phyloP scores from a whole-genome alignment of 2,888 invertebrate species.

The Trichogramma evanescens region DNA sequence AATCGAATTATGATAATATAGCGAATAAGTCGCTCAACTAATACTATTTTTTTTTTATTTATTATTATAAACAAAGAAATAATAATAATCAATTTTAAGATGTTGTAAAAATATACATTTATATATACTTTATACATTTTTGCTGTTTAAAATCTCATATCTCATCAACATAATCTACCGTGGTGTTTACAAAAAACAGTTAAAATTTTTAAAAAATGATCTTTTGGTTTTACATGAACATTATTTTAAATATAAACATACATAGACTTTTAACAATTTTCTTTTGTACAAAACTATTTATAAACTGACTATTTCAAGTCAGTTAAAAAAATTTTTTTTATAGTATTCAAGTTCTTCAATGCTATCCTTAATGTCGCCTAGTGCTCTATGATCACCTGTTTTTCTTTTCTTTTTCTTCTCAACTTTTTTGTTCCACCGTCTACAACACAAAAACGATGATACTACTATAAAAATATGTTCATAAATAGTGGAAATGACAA shows the following conservation, averaged over 20 bases:
- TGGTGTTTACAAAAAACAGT: not conserved
- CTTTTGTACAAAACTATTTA: not conserved
- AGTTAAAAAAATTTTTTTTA: conserved; percentile 41
- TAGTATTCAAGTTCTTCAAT: conserved; percentile 78
- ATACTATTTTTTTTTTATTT: no score
- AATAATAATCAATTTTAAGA: no score
- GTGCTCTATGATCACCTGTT: conserved; percentile 60
- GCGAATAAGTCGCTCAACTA: no score
- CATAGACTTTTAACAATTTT: not conserved
- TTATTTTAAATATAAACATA: not conserved
- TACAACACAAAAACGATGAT: conserved; percentile 32
- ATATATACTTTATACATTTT: not conserved
- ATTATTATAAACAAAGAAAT: no score
- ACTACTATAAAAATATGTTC: not conserved
- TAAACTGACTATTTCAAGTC: not conserved
- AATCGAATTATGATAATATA: no score
- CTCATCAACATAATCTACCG: not conserved
- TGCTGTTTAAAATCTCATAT: not conserved
- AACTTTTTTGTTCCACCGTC: conserved; percentile 67
- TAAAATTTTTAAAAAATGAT: not conserved
- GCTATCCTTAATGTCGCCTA: conserved; percentile 82
- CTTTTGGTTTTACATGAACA: not conserved
- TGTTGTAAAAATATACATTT: not conserved
- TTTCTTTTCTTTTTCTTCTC: conserved; percentile 58
- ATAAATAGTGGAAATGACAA: not conserved